Evolutionary conservation across 2,113 vertebrate species (phyloP), one percentile per base, ranked within the genome.

Genomic region (Dryoscopus gambensis): DNA sequence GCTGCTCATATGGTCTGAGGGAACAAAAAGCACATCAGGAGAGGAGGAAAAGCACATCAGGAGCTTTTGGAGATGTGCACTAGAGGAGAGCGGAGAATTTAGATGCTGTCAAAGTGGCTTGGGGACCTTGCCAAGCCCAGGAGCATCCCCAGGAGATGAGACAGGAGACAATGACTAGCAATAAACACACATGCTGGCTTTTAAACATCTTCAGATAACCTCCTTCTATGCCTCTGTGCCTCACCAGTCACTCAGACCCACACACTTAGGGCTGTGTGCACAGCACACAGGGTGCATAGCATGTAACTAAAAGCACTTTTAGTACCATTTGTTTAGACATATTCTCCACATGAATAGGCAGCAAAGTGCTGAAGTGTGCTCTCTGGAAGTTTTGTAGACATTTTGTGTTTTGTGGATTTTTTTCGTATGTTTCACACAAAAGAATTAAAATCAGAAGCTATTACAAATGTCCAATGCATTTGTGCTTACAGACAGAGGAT

Each of bases 371-470:
- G 62, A 87, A 95, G 79, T 33, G 53, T 20, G n/a, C 44, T 86
- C 42, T 78, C 73, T 40, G 53, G 11, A 93, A 89, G 69, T 92
- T 94, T 70, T 86, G 77, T 53, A 64, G 76, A 81, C 10, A 27
- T 62, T 89, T 52, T 63, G 24, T 39, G 42, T 31, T 94, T 62
- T 84, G 28, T 59, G 44, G 55, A 19, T 11, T n/a, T 65, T 77
- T 86, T 57, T 78, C 22, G 10, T 57, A 23, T 37, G 37, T 75
- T 89, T 65, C 25, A 33, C 39, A 86, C 18, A 81, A 87, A 90
- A 44, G 70, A 93, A 91, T 67, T 81, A 64, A 96, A 90, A 92
- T 77, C 17, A 83, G 90, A 94, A 90, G 63, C 42, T 74, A 24
- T 37, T 64, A 35, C 50, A 81, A 84, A 47, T 25, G n/a, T 64